phyloP scores from a whole-genome alignment of 2,888 invertebrate species.

The Stegana nigrithorax region DNA sequence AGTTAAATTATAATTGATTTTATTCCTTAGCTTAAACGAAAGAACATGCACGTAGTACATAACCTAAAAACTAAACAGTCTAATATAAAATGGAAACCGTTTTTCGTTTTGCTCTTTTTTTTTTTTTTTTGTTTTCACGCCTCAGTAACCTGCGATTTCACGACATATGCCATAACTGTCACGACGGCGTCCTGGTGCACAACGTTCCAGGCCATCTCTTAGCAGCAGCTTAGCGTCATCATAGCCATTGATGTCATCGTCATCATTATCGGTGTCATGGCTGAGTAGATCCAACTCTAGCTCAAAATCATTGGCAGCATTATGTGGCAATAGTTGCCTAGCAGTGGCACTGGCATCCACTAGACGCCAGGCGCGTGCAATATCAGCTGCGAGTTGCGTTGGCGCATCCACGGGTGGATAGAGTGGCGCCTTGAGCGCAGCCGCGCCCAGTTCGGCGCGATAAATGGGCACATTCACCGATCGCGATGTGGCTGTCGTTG shows the following conservation, averaged over 20 bases:
- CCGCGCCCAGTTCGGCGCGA: slow-evolving; percentile 45
- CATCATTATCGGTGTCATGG: slow-evolving; percentile 31
- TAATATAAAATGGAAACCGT: background rate
- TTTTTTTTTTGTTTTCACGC: too few species aligned
- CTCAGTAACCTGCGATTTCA: slow-evolving; percentile 64
- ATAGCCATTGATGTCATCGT: slow-evolving; percentile 18
- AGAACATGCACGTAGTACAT: background rate
- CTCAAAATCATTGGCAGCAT: slow-evolving; percentile 31
- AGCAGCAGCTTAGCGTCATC: slow-evolving; percentile 70
- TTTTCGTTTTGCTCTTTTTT: background rate
- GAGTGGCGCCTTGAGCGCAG: background rate
- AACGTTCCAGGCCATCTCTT: slow-evolving; percentile 77
- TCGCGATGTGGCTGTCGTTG: slow-evolving; percentile 31
- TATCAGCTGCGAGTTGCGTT: slow-evolving; percentile 26
- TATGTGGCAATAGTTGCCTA: slow-evolving; percentile 50
- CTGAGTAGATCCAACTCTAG: slow-evolving; percentile 50
- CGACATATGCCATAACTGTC: slow-evolving; percentile 77
- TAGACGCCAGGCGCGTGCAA: slow-evolving; percentile 45
- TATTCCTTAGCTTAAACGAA: background rate
- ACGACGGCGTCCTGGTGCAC: slow-evolving; percentile 78
- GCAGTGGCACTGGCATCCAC: slow-evolving; percentile 43
- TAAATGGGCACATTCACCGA: slow-evolving; percentile 51
- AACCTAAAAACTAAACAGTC: slow-evolving; percentile 19
- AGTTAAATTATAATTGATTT: background rate
- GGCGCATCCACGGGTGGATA: slow-evolving; percentile 63